phyloP scores from a whole-genome alignment of 2,888 invertebrate species.

The Chesias legatella region DNA sequence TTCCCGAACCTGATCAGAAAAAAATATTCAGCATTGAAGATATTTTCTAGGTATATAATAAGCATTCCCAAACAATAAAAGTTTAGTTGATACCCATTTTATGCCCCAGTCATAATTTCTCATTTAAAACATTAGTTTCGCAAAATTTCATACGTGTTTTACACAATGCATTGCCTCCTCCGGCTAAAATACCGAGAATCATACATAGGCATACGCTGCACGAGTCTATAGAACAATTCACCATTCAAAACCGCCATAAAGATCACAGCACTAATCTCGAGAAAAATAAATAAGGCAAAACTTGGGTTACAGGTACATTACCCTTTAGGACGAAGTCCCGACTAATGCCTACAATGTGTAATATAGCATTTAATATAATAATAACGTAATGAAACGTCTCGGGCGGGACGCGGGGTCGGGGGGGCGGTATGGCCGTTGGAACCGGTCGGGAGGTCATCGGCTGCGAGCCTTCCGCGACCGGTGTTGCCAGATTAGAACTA shows the following conservation, averaged over 20 bases:
- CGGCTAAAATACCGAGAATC: constrained; percentile 42
- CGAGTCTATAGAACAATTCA: constrained; percentile 54
- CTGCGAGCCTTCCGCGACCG: constrained; percentile 75
- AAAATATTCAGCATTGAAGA: too few species aligned
- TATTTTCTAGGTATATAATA: too few species aligned
- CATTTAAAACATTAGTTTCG: constrained; percentile 22
- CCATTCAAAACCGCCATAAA: constrained; percentile 60
- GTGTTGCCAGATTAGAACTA: constrained; percentile 59
- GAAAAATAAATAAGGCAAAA: constrained; percentile 57
- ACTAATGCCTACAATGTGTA: constrained; percentile 78
- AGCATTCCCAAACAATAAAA: constrained; percentile 21
- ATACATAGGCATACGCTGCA: constrained; percentile 37
- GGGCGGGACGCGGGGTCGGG: constrained; percentile 40
- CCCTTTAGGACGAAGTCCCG: constrained; percentile 61
- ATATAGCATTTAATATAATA: constrained; percentile 81
- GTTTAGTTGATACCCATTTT: constrained; percentile 3
- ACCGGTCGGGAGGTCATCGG: constrained; percentile 80
- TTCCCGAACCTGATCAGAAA: too few species aligned
- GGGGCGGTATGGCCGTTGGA: constrained; percentile 49
- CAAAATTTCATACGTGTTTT: constrained; percentile 37
- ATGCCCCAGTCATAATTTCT: constrained; percentile 23
- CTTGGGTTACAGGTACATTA: constrained; percentile 49
- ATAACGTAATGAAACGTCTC: constrained; percentile 80
- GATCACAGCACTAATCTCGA: constrained; percentile 55
- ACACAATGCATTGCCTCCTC: constrained; percentile 35